Evolutionary conservation across 1,140 invertebrate genomes (phyloP).

Genomic region (Brachionus koreanus): DNA sequence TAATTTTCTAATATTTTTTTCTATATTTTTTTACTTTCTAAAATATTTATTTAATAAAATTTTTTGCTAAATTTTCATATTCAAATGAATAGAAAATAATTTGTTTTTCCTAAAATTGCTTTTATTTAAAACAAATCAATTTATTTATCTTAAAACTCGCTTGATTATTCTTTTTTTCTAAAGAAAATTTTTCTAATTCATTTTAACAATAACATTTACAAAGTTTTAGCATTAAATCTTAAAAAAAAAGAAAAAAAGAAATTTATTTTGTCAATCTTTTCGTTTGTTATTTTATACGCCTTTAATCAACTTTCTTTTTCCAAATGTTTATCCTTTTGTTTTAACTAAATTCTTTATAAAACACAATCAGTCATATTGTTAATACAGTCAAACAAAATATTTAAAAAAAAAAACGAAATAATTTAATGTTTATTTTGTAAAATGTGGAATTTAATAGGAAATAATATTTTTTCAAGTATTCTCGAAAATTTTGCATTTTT

Average conservation of each 20-base stretch:
- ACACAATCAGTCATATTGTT: too few relatives aligned
- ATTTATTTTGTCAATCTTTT: neutral
- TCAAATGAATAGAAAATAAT: too few relatives aligned
- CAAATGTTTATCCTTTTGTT: too few relatives aligned
- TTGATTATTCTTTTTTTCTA: neutral
- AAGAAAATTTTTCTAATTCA: neutral
- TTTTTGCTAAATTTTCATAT: too few relatives aligned
- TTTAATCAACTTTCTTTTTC: neutral
- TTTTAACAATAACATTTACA: neutral
- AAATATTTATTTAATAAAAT: too few relatives aligned
- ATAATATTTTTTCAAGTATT: neutral
- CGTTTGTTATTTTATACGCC: neutral
- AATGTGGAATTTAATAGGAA: neutral
- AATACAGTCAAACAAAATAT: neutral
- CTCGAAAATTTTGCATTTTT: neutral
- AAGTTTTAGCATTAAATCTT: neutral
- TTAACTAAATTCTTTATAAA: too few relatives aligned
- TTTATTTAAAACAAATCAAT: too few relatives aligned
- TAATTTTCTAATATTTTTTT: too few relatives aligned
- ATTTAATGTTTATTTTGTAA: neutral
- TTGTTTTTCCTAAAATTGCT: too few relatives aligned
- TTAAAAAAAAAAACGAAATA: neutral
- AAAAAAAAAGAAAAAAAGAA: neutral
- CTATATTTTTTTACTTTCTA: too few relatives aligned
- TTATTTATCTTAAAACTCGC: neutral